A percentile compares a stretch with the other conserved stretches of the same genome.
phyloP scores from a whole-genome alignment of 2,797 vertebrate species.

The Muraenolepis orangiensis region DNA sequence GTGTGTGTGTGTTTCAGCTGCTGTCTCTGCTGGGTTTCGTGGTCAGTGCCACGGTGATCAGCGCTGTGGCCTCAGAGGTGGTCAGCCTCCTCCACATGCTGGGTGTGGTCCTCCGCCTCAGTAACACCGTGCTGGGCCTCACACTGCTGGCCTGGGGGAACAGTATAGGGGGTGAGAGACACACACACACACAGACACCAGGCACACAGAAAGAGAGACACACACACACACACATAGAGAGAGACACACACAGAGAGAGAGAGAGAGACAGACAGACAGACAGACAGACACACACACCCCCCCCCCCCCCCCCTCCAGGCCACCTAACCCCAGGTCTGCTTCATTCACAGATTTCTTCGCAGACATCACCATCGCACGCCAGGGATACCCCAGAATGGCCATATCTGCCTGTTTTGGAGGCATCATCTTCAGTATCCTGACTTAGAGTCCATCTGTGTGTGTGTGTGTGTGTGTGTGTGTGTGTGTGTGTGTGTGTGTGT shows the following conservation, averaged over 20 bases:
- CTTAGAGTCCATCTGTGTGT: not conserved
- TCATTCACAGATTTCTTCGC: constrained; percentile 87
- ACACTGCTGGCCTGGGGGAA: constrained; percentile 98
- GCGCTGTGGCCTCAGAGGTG: constrained; percentile 83
- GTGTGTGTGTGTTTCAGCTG: constrained; percentile 61
- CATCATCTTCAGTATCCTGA: constrained; percentile 98
- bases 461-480: not conserved
- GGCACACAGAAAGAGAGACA: too few species aligned
- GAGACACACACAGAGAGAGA: too few species aligned
- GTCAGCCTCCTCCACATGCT: constrained; percentile 88
- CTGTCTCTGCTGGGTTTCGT: constrained; percentile 91
- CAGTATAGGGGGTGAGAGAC: constrained; percentile 91
- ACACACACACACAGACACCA: too few species aligned
- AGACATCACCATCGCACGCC: constrained; percentile 89
- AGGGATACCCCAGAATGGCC: constrained; percentile 96
- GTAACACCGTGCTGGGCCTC: constrained; percentile 93
- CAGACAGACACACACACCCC: too few species aligned
- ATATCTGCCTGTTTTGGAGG: constrained; percentile 96
- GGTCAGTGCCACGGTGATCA: constrained; percentile 91
- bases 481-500: not conserved
- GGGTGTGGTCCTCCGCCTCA: constrained; percentile 86
- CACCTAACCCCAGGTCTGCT: too few species aligned
- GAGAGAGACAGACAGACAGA: too few species aligned
- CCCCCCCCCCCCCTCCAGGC: too few species aligned
- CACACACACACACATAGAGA: too few species aligned